Base-by-base conservation (phyloP, 2,888 invertebrate genomes). In the Malachius bipustulatus region DNA sequence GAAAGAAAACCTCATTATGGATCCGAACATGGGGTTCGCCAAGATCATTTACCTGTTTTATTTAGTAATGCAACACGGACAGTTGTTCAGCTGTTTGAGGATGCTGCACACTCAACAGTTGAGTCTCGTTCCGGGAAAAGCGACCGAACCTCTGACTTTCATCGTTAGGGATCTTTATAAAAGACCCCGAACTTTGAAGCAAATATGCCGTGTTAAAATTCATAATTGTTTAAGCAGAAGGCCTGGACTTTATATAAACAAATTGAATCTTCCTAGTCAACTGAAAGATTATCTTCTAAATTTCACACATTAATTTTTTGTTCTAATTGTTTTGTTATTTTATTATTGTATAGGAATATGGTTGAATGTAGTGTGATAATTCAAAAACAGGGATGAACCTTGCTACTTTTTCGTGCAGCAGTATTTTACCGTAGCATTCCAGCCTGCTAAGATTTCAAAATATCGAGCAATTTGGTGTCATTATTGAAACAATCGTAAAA, bases 201-300 rank as follows among this genome's bases (percentile, higher is more conserved):
- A 82, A 59, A 71, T 80, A 39, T 69, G 77, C 28, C 67, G 82
- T 12, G 73, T 79, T 33, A 66, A 70, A 44, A 79, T 83, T 41
- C 79, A 80, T 55, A 72, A 73, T 48, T 69, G 77, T 33, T 57
- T 82, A 42, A 66, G 70, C 40, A 64, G 75, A 30, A 69, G 72
- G 49, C 66, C 81, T 34, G 77, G 76, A n/a, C 65, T 71, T 42
- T 68, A 69, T 51, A 69, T 78, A 32, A 73, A 69, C 52, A 72
- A 75, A 53, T 62, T 82, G 46, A 78, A 76, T 55, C 61, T 82
- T 46, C 82, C 82, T 4, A 67, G 65, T 42, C 67, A 71, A 28
- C 63, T 82, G 16, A 77, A 76, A 56, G 77, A 77, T 42, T 82
- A 81, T 56, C 61, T 82, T 40, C 60, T 78, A 47, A 74, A 73